These are phyloP conservation scores for Halcyon badia DNA, from an alignment of 2,797 vertebrate genomes.

Conservation along the genomic window DNA sequence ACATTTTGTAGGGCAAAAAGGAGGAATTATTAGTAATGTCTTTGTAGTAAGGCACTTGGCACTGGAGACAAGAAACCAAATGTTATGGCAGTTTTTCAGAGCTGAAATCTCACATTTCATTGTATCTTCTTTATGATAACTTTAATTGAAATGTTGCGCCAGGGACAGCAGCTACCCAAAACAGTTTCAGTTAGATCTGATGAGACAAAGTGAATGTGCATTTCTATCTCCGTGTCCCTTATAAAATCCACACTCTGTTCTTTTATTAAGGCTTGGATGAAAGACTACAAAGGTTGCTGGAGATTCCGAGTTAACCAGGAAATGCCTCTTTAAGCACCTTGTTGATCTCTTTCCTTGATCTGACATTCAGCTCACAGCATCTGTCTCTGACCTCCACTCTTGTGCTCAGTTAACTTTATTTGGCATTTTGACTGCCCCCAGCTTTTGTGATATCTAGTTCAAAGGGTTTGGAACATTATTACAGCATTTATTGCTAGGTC, in stretches of 20 bases:
- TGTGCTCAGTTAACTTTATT: constrained; percentile 28
- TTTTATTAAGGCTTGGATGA: constrained; percentile 38
- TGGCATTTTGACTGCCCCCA: constrained; percentile 28
- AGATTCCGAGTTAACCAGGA: constrained; percentile 28
- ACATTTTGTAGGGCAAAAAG: not conserved
- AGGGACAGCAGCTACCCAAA: not conserved
- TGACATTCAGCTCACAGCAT: not conserved
- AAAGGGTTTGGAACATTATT: not conserved
- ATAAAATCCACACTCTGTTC: not conserved
- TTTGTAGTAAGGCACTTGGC: not conserved
- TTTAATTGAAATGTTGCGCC: not conserved
- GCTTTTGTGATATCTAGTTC: constrained; percentile 33
- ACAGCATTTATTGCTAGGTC: not conserved
- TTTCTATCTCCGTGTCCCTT: not conserved
- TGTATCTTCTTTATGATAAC: not conserved
- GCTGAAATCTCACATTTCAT: not conserved
- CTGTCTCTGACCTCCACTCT: constrained; percentile 13
- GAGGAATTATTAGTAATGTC: not conserved
- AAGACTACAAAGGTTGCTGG: constrained; percentile 42
- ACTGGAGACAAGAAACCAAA: not conserved
- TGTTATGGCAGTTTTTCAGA: not conserved
- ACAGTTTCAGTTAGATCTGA: not conserved
- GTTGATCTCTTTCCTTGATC: constrained; percentile 20
- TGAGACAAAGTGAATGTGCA: not conserved
- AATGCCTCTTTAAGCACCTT: constrained; percentile 26